Conservation (phyloP, 2,113 vertebrate species). For the Corvus hawaiiensis region DNA sequence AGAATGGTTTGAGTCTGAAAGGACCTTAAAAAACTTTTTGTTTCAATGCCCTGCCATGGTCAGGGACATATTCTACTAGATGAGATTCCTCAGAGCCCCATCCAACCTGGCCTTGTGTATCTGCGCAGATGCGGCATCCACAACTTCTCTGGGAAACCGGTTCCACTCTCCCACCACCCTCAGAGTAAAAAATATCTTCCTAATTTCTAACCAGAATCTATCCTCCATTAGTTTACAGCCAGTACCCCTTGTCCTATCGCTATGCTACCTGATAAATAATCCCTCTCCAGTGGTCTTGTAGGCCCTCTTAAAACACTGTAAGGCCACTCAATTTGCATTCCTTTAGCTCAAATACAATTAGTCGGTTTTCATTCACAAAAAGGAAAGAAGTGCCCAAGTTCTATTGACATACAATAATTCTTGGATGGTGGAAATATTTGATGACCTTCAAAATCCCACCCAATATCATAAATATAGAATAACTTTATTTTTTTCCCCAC, state of each 20-base stretch:
- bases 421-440: not conserved
- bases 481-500: not conserved
- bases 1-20: not conserved
- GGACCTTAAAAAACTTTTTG: not conserved
- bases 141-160: not conserved
- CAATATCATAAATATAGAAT: not conserved
- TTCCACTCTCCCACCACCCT: not conserved
- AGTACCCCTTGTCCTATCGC: accelerated
- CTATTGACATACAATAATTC: not conserved
- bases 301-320: not conserved
- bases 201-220: not conserved
- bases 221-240: not conserved
- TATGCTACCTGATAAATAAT: not conserved
- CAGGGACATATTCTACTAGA: not conserved
- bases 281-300: accelerated
- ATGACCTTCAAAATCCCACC: not conserved
- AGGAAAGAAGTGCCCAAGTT: not conserved
- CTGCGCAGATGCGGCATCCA: not conserved
- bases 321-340: not conserved
- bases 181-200: not conserved
- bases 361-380: not conserved
- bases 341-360: not conserved
- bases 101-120: not conserved
- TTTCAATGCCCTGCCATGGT: not conserved
- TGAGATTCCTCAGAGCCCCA: not conserved